Percentiles rank a stretch among this genome's conserved stretches.
These are phyloP conservation scores for Caligus rogercresseyi DNA, from an alignment of 1,140 invertebrate genomes.

Conservation along the genomic window DNA sequence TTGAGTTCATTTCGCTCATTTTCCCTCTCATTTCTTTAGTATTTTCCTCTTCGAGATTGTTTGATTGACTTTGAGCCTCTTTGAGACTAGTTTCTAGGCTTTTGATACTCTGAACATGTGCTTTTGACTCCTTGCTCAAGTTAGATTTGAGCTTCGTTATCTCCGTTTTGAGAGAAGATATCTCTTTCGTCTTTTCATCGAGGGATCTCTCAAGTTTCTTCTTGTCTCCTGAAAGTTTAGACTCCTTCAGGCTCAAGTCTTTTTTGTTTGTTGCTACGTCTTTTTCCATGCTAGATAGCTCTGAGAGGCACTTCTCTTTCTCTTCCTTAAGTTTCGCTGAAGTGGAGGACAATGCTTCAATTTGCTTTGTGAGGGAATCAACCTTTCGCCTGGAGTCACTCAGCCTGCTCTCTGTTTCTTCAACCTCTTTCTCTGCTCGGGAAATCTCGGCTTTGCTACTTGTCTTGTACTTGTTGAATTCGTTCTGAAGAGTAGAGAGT, in stretches of 20 bases:
- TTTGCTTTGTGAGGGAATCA: background rate
- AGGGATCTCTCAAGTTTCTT: background rate
- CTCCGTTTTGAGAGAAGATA: background rate
- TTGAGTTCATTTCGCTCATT: background rate
- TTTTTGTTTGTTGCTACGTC: background rate
- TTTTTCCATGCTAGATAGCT: background rate
- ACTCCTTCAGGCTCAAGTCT: background rate
- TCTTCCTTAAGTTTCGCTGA: background rate
- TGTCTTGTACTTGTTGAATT: conserved; percentile 15
- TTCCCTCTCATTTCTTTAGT: background rate
- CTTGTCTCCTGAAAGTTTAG: background rate
- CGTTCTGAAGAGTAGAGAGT: conserved; percentile 3
- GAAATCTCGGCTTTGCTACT: conserved; percentile 5
- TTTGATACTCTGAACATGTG: background rate
- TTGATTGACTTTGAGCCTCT: background rate
- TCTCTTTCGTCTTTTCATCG: background rate
- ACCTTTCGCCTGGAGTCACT: conserved; percentile 3
- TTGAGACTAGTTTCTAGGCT: background rate
- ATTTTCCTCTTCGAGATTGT: background rate
- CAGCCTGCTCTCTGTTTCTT: conserved; percentile 5
- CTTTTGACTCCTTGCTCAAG: background rate
- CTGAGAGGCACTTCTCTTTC: background rate
- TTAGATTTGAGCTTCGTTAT: background rate
- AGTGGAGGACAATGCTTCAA: background rate
- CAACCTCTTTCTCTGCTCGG: conserved; percentile 2